Evolutionary conservation across 35 echinoderm and acorn worm genomes (phyloP).

Genomic region (Ophiothrix spiculata): DNA sequence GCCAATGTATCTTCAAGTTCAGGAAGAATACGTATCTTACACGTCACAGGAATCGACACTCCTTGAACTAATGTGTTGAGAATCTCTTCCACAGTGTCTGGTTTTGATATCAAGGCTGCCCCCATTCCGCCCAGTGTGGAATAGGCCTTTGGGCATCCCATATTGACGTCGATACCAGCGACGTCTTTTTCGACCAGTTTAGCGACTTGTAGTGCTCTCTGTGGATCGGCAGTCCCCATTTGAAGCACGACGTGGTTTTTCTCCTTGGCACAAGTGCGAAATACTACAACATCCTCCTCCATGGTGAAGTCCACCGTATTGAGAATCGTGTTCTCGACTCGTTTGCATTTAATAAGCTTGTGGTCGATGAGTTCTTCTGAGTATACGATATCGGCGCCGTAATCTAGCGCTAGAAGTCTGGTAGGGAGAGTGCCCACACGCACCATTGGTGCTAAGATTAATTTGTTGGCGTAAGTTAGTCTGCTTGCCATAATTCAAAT

Average conservation of each 20-base stretch:
- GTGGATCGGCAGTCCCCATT: conserved; percentile 85
- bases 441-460: conserved; percentile 94
- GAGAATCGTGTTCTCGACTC: conserved; percentile 70
- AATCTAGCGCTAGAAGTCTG: conserved; percentile 79
- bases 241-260: conserved; percentile 67
- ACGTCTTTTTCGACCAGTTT: conserved; percentile 91
- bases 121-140: conserved; percentile 92
- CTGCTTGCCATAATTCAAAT: conserved; percentile 46
- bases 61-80: conserved; percentile 74
- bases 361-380: conserved; percentile 84
- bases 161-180: conserved; percentile 92
- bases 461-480: conserved; percentile 77
- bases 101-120: conserved; percentile 69
- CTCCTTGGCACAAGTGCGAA: conserved; percentile 75
- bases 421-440: conserved; percentile 84
- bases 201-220: conserved; percentile 71
- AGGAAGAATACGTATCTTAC: conserved; percentile 83
- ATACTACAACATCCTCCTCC: conserved; percentile 58
- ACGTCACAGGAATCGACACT: conserved; percentile 69
- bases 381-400: conserved; percentile 97
- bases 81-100: conserved; percentile 80
- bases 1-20: conserved; percentile 84
- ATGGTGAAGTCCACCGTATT: conserved; percentile 78
- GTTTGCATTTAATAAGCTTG: conserved; percentile 63
- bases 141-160: conserved; percentile 95